Evolutionary conservation across 1,140 invertebrate genomes (phyloP), one percentile per base, ranked within the genome.

Genomic region (Halictus rubicundus): DNA sequence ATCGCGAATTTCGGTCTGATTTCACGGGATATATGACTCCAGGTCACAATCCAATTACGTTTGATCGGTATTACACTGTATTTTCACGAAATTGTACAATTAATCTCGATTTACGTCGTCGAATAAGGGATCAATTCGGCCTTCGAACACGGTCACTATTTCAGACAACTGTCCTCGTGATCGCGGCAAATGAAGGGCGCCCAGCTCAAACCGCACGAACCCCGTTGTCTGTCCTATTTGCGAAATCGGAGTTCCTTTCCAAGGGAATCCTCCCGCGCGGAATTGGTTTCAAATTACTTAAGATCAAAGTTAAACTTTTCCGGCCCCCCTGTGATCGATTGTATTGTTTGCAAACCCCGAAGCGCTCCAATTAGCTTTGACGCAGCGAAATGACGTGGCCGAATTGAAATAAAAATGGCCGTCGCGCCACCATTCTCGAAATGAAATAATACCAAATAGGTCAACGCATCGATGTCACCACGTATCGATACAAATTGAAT

Each of bases 271-370:
- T 21, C 19, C 37, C 2, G 9, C 3, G n/a, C 10, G 57, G 23
- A 61, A 71, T 61, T 46, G 70, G 19, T 37, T 52, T 46, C 16
- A 2, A 73, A 73, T 73, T 64, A 37, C 71, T 73, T 21, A 9
- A 46, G 59, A 73, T 64, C 60, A 73, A 73, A 73, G 71, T 63
- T 9, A 60, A 73, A 73, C 39, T 49, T 71, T 46, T 46, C 14
- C 37, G 14, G 12, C 2, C 37, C 12, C 14, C 25, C 16, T 19
- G 1, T 10, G 16, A n/a, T 23, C 9, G 14, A 25, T 66, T 57
- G 61, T 19, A 64, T 66, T 37, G 46, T 66, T 66, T 57, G 72
- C 32, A 32, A 32, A 9, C n/a, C 19, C 21, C 12, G 10, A 8
- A 6, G 6, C 16, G 57, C 23, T 49, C 52, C 49, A 37, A 68